Evolutionary conservation across 2,888 invertebrate species (phyloP).

Genomic region (Phortica magna): DNA sequence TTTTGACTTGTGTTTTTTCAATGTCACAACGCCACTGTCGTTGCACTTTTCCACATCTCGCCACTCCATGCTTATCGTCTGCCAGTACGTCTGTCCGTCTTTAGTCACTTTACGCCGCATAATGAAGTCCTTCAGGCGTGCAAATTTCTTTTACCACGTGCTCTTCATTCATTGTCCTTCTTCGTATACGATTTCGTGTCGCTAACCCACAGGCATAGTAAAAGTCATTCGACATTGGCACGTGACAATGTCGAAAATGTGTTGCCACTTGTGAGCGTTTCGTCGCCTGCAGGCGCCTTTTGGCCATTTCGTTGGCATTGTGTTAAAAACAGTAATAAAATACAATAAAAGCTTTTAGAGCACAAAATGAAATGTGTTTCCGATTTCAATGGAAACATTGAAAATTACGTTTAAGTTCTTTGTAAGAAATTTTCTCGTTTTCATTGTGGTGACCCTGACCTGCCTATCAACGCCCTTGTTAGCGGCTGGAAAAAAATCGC

Average conservation of each 20-base stretch:
- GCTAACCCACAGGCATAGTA: constrained; percentile 25
- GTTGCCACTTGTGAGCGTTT: constrained; percentile 40
- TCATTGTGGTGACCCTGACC: neutral
- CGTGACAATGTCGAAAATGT: constrained; percentile 64
- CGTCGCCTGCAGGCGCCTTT: constrained; percentile 4
- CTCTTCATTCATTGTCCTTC: constrained; percentile 3
- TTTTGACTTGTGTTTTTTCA: constrained; percentile 21
- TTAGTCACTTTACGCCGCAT: constrained; percentile 8
- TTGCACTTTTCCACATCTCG: constrained; percentile 6
- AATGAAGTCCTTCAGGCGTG: constrained; percentile 41
- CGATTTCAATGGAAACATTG: constrained; percentile 17
- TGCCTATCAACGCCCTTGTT: too few relatives aligned
- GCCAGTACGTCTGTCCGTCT: constrained; percentile 12
- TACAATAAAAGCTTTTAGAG: constrained; percentile 27
- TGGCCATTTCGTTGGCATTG: constrained; percentile 9
- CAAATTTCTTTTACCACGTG: constrained; percentile 47
- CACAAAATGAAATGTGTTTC: constrained; percentile 14
- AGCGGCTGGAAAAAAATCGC: too few relatives aligned
- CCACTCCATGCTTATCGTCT: neutral
- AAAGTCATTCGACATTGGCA: constrained; percentile 54
- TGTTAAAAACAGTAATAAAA: neutral
- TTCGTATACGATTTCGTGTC: neutral
- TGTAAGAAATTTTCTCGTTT: neutral
- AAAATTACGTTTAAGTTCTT: constrained; percentile 3
- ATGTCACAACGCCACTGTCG: neutral